Percentiles rank a stretch among this genome's conserved stretches.
These are phyloP conservation scores for Cheiracanthium punctorium DNA, from an alignment of 2,888 invertebrate genomes.

Conservation along the genomic window DNA sequence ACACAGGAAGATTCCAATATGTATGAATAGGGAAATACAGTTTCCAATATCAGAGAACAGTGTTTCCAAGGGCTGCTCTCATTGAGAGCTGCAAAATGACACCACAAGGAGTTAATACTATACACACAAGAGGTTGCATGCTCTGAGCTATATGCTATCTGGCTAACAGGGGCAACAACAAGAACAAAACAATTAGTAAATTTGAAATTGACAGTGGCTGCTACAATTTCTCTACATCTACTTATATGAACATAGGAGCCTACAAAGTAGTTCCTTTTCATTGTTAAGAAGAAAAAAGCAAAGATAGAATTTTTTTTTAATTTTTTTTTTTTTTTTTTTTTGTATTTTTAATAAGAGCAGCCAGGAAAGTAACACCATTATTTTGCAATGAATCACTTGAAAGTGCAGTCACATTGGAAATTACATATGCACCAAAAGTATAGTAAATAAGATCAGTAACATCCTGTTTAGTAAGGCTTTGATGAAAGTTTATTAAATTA, in stretches of 20 bases:
- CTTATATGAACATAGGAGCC: slow-evolving; percentile 67
- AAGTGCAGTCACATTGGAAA: slow-evolving; percentile 67
- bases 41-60: slow-evolving; percentile 61
- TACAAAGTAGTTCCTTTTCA: slow-evolving; percentile 62
- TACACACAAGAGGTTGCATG: slow-evolving; percentile 67
- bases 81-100: slow-evolving; percentile 53
- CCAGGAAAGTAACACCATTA: slow-evolving; percentile 58
- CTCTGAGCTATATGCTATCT: slow-evolving; percentile 66
- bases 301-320: slow-evolving; percentile 41
- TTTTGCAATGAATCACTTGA: slow-evolving; percentile 52
- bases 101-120: slow-evolving; percentile 63
- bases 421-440: slow-evolving; percentile 70
- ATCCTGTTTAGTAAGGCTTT: slow-evolving; percentile 48
- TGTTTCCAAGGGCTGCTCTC: slow-evolving; percentile 65
- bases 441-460: slow-evolving; percentile 59
- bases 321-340: slow-evolving; percentile 29
- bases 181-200: slow-evolving; percentile 69
- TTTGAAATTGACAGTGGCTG: slow-evolving; percentile 68
- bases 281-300: slow-evolving; percentile 63
- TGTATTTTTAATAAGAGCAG: slow-evolving; percentile 53
- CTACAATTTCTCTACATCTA: slow-evolving; percentile 60
- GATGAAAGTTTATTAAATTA: slow-evolving; percentile 39
- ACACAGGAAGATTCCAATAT: slow-evolving; percentile 68
- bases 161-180: slow-evolving; percentile 67
- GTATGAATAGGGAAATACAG: slow-evolving; percentile 63